These are phyloP conservation scores for Oncorhynchus masou DNA, from an alignment of 2,113 vertebrate species.

Conservation along the genomic window DNA sequence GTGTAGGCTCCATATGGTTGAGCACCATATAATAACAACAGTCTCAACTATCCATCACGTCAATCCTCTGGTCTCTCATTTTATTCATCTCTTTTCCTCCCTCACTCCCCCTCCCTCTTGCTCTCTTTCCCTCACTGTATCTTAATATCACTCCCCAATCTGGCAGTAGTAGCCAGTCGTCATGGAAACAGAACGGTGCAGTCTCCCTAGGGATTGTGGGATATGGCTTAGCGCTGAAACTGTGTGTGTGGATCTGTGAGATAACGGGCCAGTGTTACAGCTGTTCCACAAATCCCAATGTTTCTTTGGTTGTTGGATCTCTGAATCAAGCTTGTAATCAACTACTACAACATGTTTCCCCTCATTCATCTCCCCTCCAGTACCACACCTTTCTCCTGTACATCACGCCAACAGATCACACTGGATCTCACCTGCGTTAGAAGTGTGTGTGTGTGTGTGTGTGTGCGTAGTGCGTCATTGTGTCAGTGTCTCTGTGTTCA, in stretches of 20 bases:
- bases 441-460: constrained; percentile 24
- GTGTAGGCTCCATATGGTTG: constrained; percentile 7
- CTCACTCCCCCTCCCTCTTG: constrained; percentile 42
- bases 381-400: not conserved
- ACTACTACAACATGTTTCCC: not conserved
- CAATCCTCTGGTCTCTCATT: not conserved
- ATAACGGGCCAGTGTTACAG: constrained; percentile 42
- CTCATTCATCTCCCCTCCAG: not conserved
- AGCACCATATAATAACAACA: not conserved
- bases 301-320: constrained; percentile 40
- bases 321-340: constrained; percentile 15
- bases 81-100: constrained; percentile 15
- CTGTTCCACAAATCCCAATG: constrained; percentile 40
- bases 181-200: constrained; percentile 79
- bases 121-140: constrained; percentile 62
- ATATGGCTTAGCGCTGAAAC: constrained; percentile 73
- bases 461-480: constrained; percentile 15
- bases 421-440: not conserved
- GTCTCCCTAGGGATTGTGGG: constrained; percentile 76
- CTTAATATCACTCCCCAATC: constrained; percentile 70
- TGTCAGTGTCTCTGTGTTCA: constrained; percentile 44
- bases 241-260: constrained; percentile 62
- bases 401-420: not conserved
- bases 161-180: constrained; percentile 78
- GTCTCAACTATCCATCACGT: not conserved